phyloP scores from a whole-genome alignment of 35 echinoderm and acorn worm species.

The Patiria miniata region DNA sequence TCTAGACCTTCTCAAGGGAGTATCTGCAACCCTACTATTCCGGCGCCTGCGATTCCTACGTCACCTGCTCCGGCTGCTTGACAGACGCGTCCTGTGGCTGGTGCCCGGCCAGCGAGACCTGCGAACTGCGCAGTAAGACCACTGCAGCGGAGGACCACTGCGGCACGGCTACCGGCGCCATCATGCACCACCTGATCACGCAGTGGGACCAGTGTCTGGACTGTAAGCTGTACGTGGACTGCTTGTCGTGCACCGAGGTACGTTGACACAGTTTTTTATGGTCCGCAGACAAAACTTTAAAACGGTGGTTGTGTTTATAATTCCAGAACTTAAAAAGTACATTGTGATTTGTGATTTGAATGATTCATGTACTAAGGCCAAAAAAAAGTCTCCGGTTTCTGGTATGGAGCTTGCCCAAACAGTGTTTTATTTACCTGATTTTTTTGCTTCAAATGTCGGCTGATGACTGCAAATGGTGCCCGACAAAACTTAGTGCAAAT shows the following conservation, averaged over 20 bases:
- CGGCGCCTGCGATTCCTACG: constrained; percentile 46
- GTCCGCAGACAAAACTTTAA: no score
- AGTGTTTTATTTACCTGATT: no score
- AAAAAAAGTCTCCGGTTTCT: no score
- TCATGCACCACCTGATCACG: constrained; percentile 54
- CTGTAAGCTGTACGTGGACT: constrained; percentile 65
- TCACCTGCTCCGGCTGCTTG: constrained; percentile 71
- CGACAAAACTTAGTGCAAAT: no score
- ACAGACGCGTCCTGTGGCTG: constrained; percentile 79
- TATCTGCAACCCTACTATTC: constrained; percentile 70
- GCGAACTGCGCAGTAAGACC: constrained; percentile 48
- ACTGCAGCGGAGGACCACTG: constrained; percentile 35
- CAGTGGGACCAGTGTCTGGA: constrained; percentile 53
- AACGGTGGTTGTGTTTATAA: no score
- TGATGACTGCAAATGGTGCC: no score
- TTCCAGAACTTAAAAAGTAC: no score
- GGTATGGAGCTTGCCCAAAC: no score
- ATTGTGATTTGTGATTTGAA: no score
- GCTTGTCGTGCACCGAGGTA: constrained; percentile 56
- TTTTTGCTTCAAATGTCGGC: no score
- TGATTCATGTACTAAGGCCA: no score
- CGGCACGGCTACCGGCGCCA: constrained; percentile 19
- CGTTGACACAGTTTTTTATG: no score
- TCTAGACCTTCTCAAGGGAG: constrained; percentile 48
- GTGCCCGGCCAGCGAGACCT: constrained; percentile 73